A percentile compares a stretch with the other conserved stretches of the same genome.
These are phyloP conservation scores for Apodemus agrarius DNA, from an alignment of 2,797 vertebrate genomes.

Conservation along the genomic window DNA sequence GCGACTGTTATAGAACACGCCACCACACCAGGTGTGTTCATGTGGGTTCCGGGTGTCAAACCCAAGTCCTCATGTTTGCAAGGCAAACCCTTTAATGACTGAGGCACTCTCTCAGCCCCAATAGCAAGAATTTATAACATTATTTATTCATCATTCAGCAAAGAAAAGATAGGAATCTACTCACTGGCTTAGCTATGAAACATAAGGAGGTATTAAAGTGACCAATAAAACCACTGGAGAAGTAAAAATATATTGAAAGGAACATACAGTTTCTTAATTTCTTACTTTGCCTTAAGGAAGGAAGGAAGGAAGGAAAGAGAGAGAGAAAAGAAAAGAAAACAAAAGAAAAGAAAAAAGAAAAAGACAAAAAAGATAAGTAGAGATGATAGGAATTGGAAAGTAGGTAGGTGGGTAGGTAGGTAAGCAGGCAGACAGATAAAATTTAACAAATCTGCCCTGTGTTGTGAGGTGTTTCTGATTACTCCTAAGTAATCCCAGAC, in stretches of 20 bases:
- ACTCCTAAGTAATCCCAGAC: slow-evolving; percentile 33
- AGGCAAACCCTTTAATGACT: neutral
- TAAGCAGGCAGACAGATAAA: neutral
- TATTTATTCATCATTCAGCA: neutral
- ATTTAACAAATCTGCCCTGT: neutral
- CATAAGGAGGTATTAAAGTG: neutral
- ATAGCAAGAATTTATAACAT: neutral
- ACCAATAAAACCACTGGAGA: neutral
- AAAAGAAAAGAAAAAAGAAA: no score
- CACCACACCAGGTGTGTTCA: neutral
- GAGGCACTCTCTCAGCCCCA: neutral
- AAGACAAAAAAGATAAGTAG: no score
- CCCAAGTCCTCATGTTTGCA: neutral
- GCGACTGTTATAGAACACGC: neutral
- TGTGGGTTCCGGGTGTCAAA: neutral
- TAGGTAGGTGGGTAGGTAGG: neutral
- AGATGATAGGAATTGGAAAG: neutral
- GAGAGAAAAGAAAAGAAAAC: no score
- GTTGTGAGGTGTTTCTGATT: slow-evolving; percentile 18
- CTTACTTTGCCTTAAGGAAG: neutral
- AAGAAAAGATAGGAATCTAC: neutral
- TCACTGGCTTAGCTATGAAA: neutral
- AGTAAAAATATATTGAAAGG: neutral
- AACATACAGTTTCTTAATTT: slow-evolving; percentile 7
- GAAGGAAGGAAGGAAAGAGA: no score